Evolutionary conservation across 2,888 invertebrate genomes (phyloP).

Genomic region (Periphyllus acericola): DNA sequence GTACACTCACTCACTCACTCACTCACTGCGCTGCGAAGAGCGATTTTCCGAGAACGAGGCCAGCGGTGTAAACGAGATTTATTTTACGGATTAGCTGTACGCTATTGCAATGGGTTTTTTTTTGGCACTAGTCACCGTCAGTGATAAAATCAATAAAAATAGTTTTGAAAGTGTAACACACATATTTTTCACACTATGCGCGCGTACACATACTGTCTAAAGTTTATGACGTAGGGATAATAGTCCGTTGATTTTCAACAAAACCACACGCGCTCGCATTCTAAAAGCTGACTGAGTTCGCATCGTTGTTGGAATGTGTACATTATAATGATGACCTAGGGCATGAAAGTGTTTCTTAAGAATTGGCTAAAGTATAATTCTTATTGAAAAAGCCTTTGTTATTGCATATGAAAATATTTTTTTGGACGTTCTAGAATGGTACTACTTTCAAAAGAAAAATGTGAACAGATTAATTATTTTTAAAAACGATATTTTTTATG

Average conservation of each 20-base stretch:
- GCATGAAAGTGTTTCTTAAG: no score
- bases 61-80: background rate
- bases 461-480: no score
- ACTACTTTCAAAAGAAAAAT: no score
- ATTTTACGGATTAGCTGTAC: background rate
- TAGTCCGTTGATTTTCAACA: background rate
- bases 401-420: no score
- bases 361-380: no score
- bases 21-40: background rate
- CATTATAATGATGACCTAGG: no score
- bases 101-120: background rate
- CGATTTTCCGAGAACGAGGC: background rate
- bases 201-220: background rate
- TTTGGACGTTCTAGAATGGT: no score
- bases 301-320: no score
- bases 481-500: no score
- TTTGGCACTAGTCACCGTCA: background rate
- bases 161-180: background rate
- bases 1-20: background rate
- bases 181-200: background rate
- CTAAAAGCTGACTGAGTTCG: background rate
- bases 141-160: constrained; percentile 7
- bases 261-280: background rate
- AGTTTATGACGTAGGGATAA: constrained; percentile 1
- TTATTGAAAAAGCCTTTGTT: no score